Evolutionary conservation across 2,113 vertebrate genomes (phyloP).

Genomic region (Poeciliopsis prolifica): DNA sequence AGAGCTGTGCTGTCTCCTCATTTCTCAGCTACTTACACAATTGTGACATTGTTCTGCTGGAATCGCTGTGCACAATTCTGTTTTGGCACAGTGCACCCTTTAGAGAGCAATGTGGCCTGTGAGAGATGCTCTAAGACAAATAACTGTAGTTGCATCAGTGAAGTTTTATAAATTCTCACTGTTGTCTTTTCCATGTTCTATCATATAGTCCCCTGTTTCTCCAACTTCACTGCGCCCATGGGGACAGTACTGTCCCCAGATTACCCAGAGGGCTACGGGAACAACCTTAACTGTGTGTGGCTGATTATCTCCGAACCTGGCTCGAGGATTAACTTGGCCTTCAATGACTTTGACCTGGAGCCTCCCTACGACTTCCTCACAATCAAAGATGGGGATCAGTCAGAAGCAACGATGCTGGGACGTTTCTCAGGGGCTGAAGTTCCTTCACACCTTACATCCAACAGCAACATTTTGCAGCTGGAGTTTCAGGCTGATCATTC

Average conservation of each 20-base stretch:
- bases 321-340: conserved; percentile 93
- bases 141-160: conserved; percentile 12
- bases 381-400: conserved; percentile 92
- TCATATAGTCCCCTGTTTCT: conserved; percentile 93
- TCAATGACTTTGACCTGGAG: conserved; percentile 98
- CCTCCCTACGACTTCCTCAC: conserved; percentile 97
- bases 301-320: conserved; percentile 93
- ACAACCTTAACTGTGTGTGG: conserved; percentile 98
- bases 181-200: conserved; percentile 24
- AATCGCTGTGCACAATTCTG: conserved; percentile 28
- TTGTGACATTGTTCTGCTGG: conserved; percentile 46
- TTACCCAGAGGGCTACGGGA: conserved; percentile 97
- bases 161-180: conserved; percentile 15
- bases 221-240: conserved; percentile 96
- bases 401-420: conserved; percentile 88
- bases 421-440: conserved; percentile 96
- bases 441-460: conserved; percentile 94
- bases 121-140: conserved; percentile 39
- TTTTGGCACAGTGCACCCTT: conserved; percentile 32
- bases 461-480: conserved; percentile 89
- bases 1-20: conserved; percentile 51
- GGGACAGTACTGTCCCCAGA: conserved; percentile 96
- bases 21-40: conserved; percentile 59
- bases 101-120: conserved; percentile 22
- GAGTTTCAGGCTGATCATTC: conserved; percentile 99